These are phyloP conservation scores for Athene cunicularia DNA, from an alignment of 2,113 vertebrate genomes.

Conservation along the genomic window DNA sequence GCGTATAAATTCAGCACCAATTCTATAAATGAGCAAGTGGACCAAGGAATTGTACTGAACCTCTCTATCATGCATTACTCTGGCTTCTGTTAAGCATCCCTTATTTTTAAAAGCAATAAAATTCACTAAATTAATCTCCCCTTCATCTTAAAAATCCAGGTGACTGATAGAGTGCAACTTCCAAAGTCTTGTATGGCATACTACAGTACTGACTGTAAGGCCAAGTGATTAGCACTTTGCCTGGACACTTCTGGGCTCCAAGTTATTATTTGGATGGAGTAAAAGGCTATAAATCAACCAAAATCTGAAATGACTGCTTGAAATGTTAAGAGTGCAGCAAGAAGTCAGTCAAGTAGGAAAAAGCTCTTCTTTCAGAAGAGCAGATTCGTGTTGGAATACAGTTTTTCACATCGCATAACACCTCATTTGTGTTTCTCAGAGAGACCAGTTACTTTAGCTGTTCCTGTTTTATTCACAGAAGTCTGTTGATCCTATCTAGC, in stretches of 20 bases:
- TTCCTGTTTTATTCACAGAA: not conserved
- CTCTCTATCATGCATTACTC: not conserved
- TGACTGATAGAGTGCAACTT: not conserved
- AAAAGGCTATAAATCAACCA: not conserved
- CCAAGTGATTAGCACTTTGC: not conserved
- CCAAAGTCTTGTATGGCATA: not conserved
- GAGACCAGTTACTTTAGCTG: not conserved
- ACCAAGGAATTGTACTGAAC: not conserved
- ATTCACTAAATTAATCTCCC: not conserved
- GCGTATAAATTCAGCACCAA: not conserved
- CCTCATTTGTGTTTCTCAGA: not conserved
- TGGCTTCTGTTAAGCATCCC: not conserved
- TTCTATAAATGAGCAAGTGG: not conserved
- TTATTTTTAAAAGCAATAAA: not conserved
- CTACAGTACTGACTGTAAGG: accelerated
- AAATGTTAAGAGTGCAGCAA: not conserved
- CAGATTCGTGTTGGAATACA: not conserved
- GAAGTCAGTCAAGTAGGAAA: not conserved
- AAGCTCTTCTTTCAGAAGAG: not conserved
- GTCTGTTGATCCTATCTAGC: not conserved
- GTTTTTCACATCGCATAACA: not conserved
- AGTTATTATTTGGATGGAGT: not conserved
- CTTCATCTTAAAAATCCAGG: not conserved
- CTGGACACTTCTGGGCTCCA: not conserved
- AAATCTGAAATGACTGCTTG: not conserved